Evolutionary conservation across 2,113 vertebrate genomes (phyloP).

Genomic region (Aythya baeri): DNA sequence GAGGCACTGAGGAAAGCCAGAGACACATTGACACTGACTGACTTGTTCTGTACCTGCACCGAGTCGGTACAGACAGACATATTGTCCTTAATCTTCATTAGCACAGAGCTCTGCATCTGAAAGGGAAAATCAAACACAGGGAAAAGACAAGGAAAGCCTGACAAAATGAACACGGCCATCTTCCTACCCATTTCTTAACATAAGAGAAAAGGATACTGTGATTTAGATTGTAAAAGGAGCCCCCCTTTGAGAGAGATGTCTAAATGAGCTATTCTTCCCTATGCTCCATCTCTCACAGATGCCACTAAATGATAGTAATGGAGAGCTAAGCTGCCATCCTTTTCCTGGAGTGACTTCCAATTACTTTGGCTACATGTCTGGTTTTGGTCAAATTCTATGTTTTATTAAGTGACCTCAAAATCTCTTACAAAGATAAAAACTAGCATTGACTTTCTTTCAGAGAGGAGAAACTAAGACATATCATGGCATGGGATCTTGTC

Average conservation of each 20-base stretch:
- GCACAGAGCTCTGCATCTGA: neutral
- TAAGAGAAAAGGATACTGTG: neutral
- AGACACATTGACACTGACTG: neutral
- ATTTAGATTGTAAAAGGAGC: neutral
- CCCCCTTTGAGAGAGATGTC: neutral
- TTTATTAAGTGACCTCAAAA: neutral
- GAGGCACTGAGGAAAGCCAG: neutral
- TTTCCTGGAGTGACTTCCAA: neutral
- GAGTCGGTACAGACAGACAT: neutral
- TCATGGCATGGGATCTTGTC: neutral
- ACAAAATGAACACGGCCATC: neutral
- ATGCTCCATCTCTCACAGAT: neutral
- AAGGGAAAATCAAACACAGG: neutral
- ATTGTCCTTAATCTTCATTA: constrained; percentile 29
- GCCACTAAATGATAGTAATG: neutral
- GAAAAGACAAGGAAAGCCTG: neutral
- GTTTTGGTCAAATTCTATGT: neutral
- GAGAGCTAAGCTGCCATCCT: neutral
- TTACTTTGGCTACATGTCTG: neutral
- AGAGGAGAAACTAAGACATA: fast-evolving
- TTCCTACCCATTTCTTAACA: neutral
- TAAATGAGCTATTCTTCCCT: neutral
- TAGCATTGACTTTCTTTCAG: neutral
- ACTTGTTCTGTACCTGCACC: neutral
- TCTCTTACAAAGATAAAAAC: neutral